Evolutionary conservation across 2,113 vertebrate species (phyloP).

Genomic region (Chaetorhynchus papuensis): DNA sequence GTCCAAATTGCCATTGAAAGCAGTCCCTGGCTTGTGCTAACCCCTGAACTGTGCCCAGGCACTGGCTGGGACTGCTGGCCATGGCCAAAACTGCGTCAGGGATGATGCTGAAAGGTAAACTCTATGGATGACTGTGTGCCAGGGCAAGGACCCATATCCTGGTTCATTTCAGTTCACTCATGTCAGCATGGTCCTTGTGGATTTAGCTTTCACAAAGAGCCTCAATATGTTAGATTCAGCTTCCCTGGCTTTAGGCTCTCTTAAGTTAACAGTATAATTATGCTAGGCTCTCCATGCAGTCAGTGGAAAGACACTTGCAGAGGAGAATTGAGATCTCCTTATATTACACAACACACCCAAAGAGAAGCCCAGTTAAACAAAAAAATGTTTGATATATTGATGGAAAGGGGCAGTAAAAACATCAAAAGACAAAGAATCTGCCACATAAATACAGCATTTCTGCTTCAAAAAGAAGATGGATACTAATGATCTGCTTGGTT

Average conservation of each 20-base stretch:
- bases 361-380: background rate
- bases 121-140: background rate
- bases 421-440: background rate
- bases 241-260: background rate
- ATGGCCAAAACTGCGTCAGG: background rate
- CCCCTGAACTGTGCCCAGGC: background rate
- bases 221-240: background rate
- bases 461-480: background rate
- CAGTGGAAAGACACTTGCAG: background rate
- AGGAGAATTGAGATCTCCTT: background rate
- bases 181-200: background rate
- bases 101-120: background rate
- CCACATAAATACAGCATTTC: background rate
- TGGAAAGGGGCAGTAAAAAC: background rate
- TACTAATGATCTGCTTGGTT: background rate
- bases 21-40: background rate
- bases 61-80: background rate
- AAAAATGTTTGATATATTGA: background rate
- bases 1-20: background rate
- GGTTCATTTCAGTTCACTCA: background rate
- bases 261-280: background rate
- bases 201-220: background rate
- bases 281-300: background rate
- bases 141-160: background rate
- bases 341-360: background rate